Conservation (phyloP, 1,140 invertebrate species). For the Wiebesia pumilae region DNA sequence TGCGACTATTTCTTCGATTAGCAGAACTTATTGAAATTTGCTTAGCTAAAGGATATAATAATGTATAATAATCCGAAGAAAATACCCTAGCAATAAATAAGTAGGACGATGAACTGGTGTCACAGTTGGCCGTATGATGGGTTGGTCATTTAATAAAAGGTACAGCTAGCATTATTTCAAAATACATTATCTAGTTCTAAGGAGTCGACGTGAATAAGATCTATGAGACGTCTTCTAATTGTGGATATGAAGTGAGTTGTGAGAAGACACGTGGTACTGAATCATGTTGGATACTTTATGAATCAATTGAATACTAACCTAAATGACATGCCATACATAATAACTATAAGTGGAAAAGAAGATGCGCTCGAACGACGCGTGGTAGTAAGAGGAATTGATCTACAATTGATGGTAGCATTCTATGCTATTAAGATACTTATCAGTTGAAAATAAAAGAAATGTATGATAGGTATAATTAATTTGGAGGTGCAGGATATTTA, state of each 20-base stretch:
- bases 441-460: background rate
- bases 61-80: background rate
- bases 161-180: background rate
- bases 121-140: background rate
- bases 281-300: background rate
- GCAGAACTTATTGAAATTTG: background rate
- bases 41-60: background rate
- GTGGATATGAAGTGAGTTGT: background rate
- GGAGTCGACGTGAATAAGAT: background rate
- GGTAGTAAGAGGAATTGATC: background rate
- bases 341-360: background rate
- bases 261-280: background rate
- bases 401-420: background rate
- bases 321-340: background rate
- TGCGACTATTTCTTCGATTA: background rate
- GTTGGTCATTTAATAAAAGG: background rate
- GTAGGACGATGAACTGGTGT: no score
- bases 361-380: background rate
- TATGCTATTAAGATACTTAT: background rate
- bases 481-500: background rate
- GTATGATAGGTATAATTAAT: background rate
- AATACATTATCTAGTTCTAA: background rate
- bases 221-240: background rate
- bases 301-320: background rate
- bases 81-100: background rate